These are phyloP conservation scores for Salminus brasiliensis DNA, from an alignment of 2,113 vertebrate species.

Conservation along the genomic window DNA sequence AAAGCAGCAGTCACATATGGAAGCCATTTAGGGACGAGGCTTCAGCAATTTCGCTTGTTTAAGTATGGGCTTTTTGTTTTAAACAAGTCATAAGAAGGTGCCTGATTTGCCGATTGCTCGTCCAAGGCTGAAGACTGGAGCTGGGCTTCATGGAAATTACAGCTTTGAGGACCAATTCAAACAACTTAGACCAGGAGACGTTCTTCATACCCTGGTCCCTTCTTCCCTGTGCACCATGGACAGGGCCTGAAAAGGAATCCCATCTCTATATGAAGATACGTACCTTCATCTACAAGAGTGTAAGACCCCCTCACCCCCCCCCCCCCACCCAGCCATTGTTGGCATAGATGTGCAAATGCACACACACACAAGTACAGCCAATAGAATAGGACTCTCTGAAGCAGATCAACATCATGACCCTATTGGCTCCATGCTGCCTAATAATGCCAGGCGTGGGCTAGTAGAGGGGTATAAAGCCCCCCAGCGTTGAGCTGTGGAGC, in stretches of 20 bases:
- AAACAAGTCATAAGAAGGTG: conserved; percentile 23
- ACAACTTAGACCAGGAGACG: conserved; percentile 34
- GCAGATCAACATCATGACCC: no score
- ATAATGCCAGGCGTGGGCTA: no score
- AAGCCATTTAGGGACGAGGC: conserved; percentile 37
- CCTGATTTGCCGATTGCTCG: conserved; percentile 23
- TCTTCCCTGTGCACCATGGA: neutral
- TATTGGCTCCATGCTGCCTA: no score
- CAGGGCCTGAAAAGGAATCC: neutral
- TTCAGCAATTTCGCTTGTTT: conserved; percentile 33
- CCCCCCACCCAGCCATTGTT: no score
- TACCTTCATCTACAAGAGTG: no score
- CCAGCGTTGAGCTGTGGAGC: no score
- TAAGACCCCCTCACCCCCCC: no score
- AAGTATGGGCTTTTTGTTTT: conserved; percentile 37
- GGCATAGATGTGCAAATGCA: no score
- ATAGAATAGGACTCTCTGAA: no score
- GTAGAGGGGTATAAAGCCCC: no score
- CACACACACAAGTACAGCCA: no score
- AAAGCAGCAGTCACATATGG: conserved; percentile 43
- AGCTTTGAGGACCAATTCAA: conserved; percentile 43
- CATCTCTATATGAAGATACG: no score
- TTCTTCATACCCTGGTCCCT: conserved; percentile 20
- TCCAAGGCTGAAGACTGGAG: neutral
- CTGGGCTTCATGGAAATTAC: conserved; percentile 41